Percentiles rank a stretch among this genome's conserved stretches.
Evolutionary conservation across 2,113 vertebrate genomes (phyloP).

Genomic region (Copsychus sechellarum): DNA sequence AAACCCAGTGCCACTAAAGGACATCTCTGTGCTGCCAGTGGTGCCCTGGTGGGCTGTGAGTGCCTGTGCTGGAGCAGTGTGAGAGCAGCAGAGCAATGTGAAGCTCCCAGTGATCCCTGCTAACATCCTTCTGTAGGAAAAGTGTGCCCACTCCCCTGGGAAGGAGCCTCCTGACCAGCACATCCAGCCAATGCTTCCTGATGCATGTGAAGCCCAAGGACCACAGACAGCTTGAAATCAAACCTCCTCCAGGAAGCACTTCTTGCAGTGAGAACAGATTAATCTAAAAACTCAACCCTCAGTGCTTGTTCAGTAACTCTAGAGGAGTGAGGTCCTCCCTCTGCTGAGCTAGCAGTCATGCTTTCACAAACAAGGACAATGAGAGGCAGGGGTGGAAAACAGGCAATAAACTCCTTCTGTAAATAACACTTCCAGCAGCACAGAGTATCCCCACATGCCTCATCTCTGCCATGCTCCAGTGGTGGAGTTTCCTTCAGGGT

Average conservation of each 20-base stretch:
- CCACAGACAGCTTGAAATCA: background rate
- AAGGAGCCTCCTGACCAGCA: background rate
- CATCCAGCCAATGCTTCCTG: background rate
- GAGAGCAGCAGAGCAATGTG: background rate
- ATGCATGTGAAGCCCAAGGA: background rate
- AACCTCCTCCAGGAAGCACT: slow-evolving; percentile 24
- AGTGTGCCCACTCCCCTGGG: background rate
- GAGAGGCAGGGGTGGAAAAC: slow-evolving; percentile 16
- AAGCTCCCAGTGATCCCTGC: background rate
- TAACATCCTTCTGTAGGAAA: background rate
- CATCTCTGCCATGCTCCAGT: background rate
- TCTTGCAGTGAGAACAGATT: slow-evolving; percentile 26
- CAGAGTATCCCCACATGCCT: background rate
- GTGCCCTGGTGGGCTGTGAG: background rate
- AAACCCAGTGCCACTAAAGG: background rate
- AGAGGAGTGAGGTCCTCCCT: background rate
- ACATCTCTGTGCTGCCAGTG: background rate
- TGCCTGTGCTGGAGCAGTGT: fast-evolving
- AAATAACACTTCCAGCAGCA: slow-evolving; percentile 18
- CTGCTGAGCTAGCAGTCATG: background rate
- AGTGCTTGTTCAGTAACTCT: slow-evolving; percentile 32
- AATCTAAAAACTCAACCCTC: background rate
- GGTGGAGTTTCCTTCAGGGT: background rate
- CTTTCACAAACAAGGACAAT: slow-evolving; percentile 41
- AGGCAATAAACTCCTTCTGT: slow-evolving; percentile 30